Conservation (phyloP, 2,113 vertebrate species). For the Rhinogobius similis region DNA sequence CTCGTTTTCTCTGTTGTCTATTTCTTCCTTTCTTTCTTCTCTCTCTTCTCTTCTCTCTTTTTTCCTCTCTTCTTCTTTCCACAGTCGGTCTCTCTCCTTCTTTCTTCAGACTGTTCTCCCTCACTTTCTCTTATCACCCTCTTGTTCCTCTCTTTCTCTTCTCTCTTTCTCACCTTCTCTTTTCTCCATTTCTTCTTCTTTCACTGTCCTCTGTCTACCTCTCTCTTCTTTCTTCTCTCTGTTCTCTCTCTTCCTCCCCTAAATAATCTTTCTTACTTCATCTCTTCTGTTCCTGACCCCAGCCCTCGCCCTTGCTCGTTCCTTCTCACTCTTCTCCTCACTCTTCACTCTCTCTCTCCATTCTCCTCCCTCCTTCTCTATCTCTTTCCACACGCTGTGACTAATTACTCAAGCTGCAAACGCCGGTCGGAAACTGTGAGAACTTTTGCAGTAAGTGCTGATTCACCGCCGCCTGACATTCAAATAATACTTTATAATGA, state of each 20-base stretch:
- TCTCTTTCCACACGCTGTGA: background rate
- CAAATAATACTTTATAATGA: conserved; percentile 12
- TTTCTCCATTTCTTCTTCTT: background rate
- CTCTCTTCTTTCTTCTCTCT: background rate
- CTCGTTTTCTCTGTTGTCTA: background rate
- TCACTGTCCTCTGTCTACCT: background rate
- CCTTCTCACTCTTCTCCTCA: background rate
- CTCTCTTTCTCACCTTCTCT: background rate
- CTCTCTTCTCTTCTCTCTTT: background rate
- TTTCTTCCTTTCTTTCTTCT: background rate
- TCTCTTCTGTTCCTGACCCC: background rate
- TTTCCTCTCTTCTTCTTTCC: background rate
- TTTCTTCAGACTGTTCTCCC: background rate
- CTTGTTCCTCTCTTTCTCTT: background rate
- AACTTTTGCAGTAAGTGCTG: conserved; percentile 11
- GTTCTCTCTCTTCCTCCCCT: background rate
- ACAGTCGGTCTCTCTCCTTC: too few relatives aligned
- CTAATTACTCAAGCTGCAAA: conserved; percentile 24
- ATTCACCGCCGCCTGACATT: conserved; percentile 10
- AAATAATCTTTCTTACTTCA: background rate
- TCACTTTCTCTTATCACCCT: background rate
- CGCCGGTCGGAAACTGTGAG: background rate
- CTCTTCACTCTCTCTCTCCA: background rate
- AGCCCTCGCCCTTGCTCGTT: background rate
- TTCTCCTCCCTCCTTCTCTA: background rate